Evolutionary conservation across 2,113 vertebrate species (phyloP).

Genomic region (Tautogolabrus adspersus): DNA sequence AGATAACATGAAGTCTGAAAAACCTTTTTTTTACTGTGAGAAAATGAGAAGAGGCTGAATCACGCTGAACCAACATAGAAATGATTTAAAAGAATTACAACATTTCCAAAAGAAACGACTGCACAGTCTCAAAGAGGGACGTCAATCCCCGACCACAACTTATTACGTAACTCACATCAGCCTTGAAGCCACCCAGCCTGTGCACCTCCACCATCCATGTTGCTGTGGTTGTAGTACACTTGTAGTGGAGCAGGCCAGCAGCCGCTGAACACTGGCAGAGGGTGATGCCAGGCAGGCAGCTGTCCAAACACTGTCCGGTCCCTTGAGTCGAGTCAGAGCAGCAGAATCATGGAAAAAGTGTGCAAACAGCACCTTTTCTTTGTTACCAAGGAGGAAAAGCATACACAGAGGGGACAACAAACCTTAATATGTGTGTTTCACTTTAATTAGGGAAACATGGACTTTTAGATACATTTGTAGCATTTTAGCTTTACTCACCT

Average conservation of each 20-base stretch:
- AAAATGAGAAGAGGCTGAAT: not conserved
- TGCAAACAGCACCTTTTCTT: conserved; percentile 61
- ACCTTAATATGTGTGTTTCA: conserved; percentile 48
- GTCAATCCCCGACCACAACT: conserved; percentile 2
- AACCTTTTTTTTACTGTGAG: conserved; percentile 5
- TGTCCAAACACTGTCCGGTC: conserved; percentile 81
- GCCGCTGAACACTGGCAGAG: conserved; percentile 43
- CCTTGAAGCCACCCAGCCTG: conserved; percentile 43
- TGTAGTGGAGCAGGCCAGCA: conserved; percentile 32
- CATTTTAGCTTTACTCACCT: not conserved
- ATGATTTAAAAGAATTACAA: conserved; percentile 2
- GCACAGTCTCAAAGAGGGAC: not conserved
- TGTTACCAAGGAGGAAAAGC: conserved; percentile 64
- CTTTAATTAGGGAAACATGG: conserved; percentile 36
- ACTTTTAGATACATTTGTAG: not conserved
- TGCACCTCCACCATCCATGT: conserved; percentile 21
- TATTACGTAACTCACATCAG: conserved; percentile 24
- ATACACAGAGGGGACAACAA: conserved; percentile 62
- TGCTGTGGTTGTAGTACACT: conserved; percentile 48
- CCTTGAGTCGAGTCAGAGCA: conserved; percentile 43
- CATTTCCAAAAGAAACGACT: conserved; percentile 7
- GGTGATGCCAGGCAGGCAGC: conserved; percentile 75
- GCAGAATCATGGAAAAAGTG: conserved; percentile 72
- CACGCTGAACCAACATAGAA: not conserved
- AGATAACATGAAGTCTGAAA: conserved; percentile 10